These are phyloP conservation scores for Lasaia peninsularis DNA, from an alignment of 1,140 invertebrate genomes.

Conservation along the genomic window DNA sequence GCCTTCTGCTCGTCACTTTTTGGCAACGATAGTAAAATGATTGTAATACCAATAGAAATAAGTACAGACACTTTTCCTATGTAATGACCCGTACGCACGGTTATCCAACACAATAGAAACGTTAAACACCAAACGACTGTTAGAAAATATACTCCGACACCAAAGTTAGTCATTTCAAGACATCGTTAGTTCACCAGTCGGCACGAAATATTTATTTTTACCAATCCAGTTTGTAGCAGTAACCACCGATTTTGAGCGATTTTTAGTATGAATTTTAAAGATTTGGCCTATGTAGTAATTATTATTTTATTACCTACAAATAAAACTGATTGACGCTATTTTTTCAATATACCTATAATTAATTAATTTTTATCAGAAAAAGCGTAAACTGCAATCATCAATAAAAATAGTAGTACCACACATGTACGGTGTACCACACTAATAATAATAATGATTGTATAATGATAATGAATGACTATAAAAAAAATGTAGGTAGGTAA, in stretches of 20 bases:
- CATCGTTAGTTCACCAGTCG: conserved; percentile 4
- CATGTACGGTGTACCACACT: too few relatives aligned
- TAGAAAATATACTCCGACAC: conserved; percentile 63
- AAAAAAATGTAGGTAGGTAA: too few relatives aligned
- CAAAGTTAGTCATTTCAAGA: conserved; percentile 49
- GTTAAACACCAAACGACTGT: conserved; percentile 57
- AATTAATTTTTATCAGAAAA: too few relatives aligned
- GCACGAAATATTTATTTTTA: not conserved
- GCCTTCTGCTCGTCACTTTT: conserved; percentile 33
- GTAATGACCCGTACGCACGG: conserved; percentile 59
- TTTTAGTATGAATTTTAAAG: too few relatives aligned
- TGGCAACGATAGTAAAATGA: conserved; percentile 54
- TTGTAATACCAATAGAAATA: conserved; percentile 47
- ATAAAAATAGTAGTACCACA: too few relatives aligned
- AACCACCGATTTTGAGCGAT: not conserved
- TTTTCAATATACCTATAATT: too few relatives aligned
- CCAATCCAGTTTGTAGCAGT: not conserved
- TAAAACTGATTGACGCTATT: too few relatives aligned
- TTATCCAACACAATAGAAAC: conserved; percentile 58
- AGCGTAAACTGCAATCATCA: too few relatives aligned
- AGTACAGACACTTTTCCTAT: conserved; percentile 54
- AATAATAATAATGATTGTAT: too few relatives aligned
- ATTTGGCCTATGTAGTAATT: too few relatives aligned
- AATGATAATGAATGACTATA: too few relatives aligned
- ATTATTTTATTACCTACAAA: too few relatives aligned